Evolutionary conservation across 2,113 vertebrate species (phyloP).

Genomic region (Elephantulus edwardii): DNA sequence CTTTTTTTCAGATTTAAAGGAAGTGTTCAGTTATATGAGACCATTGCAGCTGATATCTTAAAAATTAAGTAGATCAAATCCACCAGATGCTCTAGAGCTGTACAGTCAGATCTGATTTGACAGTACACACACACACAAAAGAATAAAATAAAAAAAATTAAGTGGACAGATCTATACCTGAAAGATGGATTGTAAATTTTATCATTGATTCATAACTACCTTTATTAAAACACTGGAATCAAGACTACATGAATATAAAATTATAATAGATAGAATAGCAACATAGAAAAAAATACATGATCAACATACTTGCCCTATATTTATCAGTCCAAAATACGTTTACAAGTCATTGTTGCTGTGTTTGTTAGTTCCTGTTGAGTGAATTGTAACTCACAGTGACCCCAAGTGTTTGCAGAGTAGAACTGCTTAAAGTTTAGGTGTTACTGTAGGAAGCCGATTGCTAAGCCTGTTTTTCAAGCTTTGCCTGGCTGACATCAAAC

Average conservation of each 20-base stretch:
- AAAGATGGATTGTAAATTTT: not conserved
- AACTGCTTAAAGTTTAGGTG: not conserved
- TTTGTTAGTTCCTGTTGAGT: not conserved
- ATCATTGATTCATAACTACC: not conserved
- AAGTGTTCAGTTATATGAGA: not conserved
- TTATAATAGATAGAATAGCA: no score
- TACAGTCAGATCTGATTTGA: no score
- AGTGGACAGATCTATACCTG: not conserved
- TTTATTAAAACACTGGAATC: not conserved
- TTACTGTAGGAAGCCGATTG: not conserved
- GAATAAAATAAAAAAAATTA: no score
- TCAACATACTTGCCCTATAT: not conserved
- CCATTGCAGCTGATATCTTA: not conserved
- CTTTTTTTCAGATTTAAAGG: not conserved
- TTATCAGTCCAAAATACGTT: constrained; percentile 17
- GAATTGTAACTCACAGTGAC: not conserved
- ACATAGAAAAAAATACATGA: no score
- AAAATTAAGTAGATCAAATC: no score
- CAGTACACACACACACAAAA: no score
- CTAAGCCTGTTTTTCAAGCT: not conserved
- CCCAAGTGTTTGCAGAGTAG: not conserved
- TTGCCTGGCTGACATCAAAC: not conserved
- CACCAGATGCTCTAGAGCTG: no score
- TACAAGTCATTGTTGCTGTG: not conserved
- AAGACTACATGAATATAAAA: no score